phyloP scores from a whole-genome alignment of 2,888 invertebrate genomes.

The Agrotis clavis region DNA sequence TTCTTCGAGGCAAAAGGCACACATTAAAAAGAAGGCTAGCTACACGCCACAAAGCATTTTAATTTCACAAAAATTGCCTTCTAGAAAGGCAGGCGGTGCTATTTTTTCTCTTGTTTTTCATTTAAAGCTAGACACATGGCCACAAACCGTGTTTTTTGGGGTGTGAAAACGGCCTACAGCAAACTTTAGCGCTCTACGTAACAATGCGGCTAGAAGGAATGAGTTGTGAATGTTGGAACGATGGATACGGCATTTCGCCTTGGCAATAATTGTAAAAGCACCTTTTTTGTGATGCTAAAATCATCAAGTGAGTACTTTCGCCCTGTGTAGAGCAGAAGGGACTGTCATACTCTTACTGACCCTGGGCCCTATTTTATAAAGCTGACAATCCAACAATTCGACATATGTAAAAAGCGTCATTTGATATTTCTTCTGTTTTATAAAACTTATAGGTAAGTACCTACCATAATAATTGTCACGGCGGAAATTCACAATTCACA shows the following conservation, averaged over 20 bases:
- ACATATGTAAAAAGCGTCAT: too few species aligned
- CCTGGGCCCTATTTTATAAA: too few species aligned
- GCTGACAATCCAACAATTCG: too few species aligned
- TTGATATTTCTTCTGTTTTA: too few species aligned
- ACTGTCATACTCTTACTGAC: too few species aligned
- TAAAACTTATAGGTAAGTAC: too few species aligned
- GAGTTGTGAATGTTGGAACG: conserved; percentile 11
- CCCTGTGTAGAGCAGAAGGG: too few species aligned
- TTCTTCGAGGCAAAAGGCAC: conserved; percentile 9
- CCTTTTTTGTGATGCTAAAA: too few species aligned
- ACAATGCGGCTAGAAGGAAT: conserved; percentile 55
- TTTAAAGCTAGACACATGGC: conserved; percentile 68
- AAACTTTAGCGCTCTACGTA: conserved; percentile 56
- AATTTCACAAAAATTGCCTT: conserved; percentile 61
- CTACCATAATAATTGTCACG: too few species aligned
- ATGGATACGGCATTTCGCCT: conserved; percentile 35
- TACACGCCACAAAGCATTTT: conserved; percentile 56
- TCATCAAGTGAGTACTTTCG: too few species aligned
- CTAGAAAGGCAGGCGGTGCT: conserved; percentile 38
- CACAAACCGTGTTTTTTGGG: conserved; percentile 74
- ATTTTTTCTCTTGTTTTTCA: conserved; percentile 72
- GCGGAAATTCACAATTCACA: too few species aligned
- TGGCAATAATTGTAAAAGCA: too few species aligned
- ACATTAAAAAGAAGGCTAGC: conserved; percentile 31
- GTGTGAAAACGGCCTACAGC: conserved; percentile 76